Base-by-base conservation (phyloP, 2,888 invertebrate genomes). In the Nomada fucata region DNA sequence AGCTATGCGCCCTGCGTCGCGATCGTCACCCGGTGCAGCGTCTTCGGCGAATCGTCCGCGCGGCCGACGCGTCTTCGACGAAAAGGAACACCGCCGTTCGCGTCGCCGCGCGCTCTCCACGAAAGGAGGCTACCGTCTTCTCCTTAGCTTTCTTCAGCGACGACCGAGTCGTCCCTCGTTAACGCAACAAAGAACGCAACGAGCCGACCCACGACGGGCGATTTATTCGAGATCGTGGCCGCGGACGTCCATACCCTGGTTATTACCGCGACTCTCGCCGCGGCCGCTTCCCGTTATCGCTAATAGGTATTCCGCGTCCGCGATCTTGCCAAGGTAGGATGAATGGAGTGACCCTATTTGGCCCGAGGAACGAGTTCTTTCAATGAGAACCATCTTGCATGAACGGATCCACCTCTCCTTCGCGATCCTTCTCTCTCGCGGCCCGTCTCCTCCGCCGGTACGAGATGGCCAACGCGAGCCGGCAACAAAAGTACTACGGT, bases 351-450 rank as follows among this genome's bases (percentile, higher is more conserved):
- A 67, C 80, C 86, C 73, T 85, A 79, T 86, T 86, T 81, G 80
- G 86, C 78, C 75, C n/a, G 77, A 53, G 76, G 65, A 77, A 85
- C 86, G 75, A 86, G 83, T 86, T 86, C 85, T 86, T 85, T 86
- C 86, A 86, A 85, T 85, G 85, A 83, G 74, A 81, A 80, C 83
- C 85, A 70, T 72, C 74, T 79, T 76, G 76, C 60, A 79, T 57
- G 79, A 82, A 82, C 82, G 79, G 67, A 79, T 67, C 69, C 68
- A 13, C 69, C 65, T 61, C 64, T 61, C 69, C 52, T 26, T 29
- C 47, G 50, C 23, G 36, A 57, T 29, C 47, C 63, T 64, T 42
- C 59, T 47, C 70, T n/a, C 64, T 26, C 59, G 36, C 57, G 20
- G 26, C 50, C 23, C n/a, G 64, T 75, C 68, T 59, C 65, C 70